Evolutionary conservation across 2,888 invertebrate genomes (phyloP), one percentile per base, ranked within the genome.

Genomic region (Amiota minor): DNA sequence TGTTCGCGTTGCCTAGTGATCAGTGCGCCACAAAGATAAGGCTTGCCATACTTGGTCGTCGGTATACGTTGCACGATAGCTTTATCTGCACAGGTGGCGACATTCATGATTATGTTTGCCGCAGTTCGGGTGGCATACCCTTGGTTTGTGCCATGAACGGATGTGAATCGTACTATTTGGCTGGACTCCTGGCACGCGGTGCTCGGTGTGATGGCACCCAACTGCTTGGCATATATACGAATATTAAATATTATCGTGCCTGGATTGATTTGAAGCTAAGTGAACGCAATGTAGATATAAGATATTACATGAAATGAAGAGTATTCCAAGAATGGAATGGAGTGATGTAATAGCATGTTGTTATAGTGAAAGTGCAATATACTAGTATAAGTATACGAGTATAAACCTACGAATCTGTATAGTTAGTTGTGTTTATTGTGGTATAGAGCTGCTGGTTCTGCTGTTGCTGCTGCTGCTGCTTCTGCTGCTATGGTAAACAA

Each of bases 41-140:
- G 2, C 45, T 80, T 20, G 73, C 82, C 49, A 76, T 76, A 9
- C 20, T 81, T 72, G 81, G 82, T 0, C 74, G 82, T 1, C 77
- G 79, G 9, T 77, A 75, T 62, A 72, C 77, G 0, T 72, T 72
- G 14, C 81, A 81, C 16, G 78, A 81, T 6, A 77, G 77, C 8
- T 74, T 83, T 0, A 70, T 82, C 18, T 82, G 83, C 56, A 77
- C 81, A 8, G 81, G 80, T 56, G 81, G 81, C 9, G 81, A 81
- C 18, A 83, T 83, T 75, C 75, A 77, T 0, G 70, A 76, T 6
- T 79, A 80, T 47, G 77, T 81, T 1, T 82, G 81, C 55, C 72
- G 69, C 6, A 75, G 81, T 18, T 50, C 70, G 64, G 80, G 75
- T 2, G 83, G 67, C 1, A 72, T 80, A 20, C 81, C 81, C 0